Evolutionary conservation across 2,113 vertebrate genomes (phyloP).

Genomic region (Apteryx mantelli): DNA sequence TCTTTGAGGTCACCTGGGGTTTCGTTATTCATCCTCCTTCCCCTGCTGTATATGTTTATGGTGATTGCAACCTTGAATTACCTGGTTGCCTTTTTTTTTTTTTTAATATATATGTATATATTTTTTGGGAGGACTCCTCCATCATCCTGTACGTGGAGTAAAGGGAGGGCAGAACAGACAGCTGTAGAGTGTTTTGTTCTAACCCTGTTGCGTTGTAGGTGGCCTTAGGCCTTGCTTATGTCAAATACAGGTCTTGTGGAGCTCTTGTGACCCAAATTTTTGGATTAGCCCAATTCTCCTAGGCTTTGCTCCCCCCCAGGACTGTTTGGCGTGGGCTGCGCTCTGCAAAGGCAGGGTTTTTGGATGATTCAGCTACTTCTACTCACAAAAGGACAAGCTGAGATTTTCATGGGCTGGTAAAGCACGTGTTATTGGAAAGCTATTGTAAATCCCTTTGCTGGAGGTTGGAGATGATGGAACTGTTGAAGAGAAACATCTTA

Average conservation of each 20-base stretch:
- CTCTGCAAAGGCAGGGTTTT: background rate
- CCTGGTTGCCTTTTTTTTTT: background rate
- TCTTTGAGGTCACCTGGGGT: background rate
- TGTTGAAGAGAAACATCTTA: background rate
- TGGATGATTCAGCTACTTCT: background rate
- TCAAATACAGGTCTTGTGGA: conserved; percentile 19
- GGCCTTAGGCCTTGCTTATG: background rate
- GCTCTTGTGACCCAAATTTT: background rate
- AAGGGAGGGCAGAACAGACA: background rate
- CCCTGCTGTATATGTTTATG: background rate
- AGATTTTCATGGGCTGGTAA: background rate
- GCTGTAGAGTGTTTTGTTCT: background rate
- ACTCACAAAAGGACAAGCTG: background rate
- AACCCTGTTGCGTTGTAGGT: background rate
- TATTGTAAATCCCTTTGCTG: background rate
- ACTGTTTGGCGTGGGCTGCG: background rate
- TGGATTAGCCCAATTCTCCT: background rate
- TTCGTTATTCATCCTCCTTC: background rate
- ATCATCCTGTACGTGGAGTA: conserved; percentile 10
- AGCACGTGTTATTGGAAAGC: background rate
- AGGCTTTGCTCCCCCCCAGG: background rate
- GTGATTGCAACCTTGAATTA: background rate
- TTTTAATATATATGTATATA: background rate
- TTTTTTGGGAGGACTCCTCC: background rate
- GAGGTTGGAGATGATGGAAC: background rate